Evolutionary conservation across 1,140 invertebrate species (phyloP).

Genomic region (Ruditapes philippinarum): DNA sequence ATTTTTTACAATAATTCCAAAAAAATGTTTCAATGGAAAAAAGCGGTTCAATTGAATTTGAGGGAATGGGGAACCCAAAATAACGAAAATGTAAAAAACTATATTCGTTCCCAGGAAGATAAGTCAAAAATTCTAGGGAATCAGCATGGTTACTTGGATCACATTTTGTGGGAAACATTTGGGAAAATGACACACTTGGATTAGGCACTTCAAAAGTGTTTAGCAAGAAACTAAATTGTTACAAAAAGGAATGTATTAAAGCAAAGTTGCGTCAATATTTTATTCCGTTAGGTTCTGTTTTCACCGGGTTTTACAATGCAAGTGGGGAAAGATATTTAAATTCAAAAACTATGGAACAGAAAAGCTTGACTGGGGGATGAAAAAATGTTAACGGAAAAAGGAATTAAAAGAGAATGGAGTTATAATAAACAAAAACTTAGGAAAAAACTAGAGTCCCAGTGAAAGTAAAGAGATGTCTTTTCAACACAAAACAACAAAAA

Average conservation of each 20-base stretch:
- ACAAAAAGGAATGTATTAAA: not conserved
- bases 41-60: not conserved
- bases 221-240: not conserved
- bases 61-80: not conserved
- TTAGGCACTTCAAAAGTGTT: not conserved
- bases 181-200: no score
- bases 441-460: not conserved
- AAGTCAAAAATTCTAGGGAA: no score
- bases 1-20: not conserved
- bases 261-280: not conserved
- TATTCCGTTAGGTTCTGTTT: not conserved
- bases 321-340: not conserved
- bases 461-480: not conserved
- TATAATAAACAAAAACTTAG: not conserved
- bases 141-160: no score
- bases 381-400: not conserved
- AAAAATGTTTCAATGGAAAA: not conserved
- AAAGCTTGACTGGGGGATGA: not conserved
- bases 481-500: not conserved
- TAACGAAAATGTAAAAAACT: not conserved
- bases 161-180: no score
- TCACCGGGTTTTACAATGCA: not conserved
- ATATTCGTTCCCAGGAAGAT: no score
- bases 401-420: not conserved
- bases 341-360: not conserved